phyloP scores from a whole-genome alignment of 2,797 vertebrate genomes.

The Myotis vivesi region DNA sequence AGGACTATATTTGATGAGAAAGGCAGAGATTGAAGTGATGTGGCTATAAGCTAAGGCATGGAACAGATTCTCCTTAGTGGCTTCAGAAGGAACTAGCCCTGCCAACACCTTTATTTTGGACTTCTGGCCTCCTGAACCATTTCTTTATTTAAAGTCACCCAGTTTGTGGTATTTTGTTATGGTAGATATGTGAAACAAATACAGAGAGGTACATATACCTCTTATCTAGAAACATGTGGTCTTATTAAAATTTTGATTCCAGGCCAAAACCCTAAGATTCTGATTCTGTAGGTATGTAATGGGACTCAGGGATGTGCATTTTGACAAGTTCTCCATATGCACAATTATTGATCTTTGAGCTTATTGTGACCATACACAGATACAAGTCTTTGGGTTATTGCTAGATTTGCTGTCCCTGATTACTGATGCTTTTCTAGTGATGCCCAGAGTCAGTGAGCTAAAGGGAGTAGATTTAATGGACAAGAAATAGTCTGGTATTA shows the following conservation, averaged over 20 bases:
- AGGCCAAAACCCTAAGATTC: not conserved
- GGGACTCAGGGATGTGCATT: not conserved
- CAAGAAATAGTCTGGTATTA: not conserved
- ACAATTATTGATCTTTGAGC: not conserved
- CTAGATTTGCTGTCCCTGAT: not conserved
- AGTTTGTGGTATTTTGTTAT: constrained; percentile 22
- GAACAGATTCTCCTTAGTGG: not conserved
- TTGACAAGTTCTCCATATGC: not conserved
- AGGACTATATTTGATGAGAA: not conserved
- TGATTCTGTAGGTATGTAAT: not conserved
- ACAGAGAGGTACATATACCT: not conserved
- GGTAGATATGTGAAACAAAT: not conserved
- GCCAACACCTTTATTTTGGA: not conserved
- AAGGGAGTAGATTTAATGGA: not conserved
- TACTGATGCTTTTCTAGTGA: not conserved
- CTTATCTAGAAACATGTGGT: not conserved
- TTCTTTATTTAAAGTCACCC: not conserved
- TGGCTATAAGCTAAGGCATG: not conserved
- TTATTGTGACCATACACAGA: not conserved
- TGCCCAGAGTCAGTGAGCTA: not conserved
- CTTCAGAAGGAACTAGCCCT: not conserved
- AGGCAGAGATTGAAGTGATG: not conserved
- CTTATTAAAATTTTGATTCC: constrained; percentile 8
- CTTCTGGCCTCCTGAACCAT: not conserved
- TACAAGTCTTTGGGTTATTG: not conserved